Evolutionary conservation across 1,140 invertebrate species (phyloP), one percentile per base, ranked within the genome.

Genomic region (Rhynchophorus ferrugineus): DNA sequence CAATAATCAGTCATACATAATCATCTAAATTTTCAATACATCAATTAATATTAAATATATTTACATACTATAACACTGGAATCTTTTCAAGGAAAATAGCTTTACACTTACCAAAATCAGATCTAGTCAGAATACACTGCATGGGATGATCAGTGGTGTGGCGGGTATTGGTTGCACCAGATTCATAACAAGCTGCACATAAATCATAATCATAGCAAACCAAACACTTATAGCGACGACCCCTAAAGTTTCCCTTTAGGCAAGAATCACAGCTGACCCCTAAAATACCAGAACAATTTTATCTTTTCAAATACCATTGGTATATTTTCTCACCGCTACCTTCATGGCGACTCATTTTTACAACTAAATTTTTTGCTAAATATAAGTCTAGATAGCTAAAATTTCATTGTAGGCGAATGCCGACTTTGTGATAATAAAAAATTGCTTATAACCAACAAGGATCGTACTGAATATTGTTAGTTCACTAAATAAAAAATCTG

Each of bases 261-360:
- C 95, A 98, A 67, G 91, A 92, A 85, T 98, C 95, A 85, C 95
- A 98, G 81, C 93, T 97, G 65, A 98, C 94, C 76, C 87, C 87
- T 89, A 69, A 60, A 81, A 80, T 45, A 33, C 11, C n/a, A 35
- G 13, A 17, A n/a, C 14, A 8, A 20, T 14, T 22, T 47, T 42
- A 7, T 45, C 21, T 47, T 39, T 44, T 38, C 17, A 47, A 53
- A 8, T 43, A 14, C 8, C 5, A 6, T 7, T 7, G 22, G 18
- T 24, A 19, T 19, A 35, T 6, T n/a, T 0, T 22, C 18, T 44
- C 19, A 9, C 55, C 38, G n/a, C n/a, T 54, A 62, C 60, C 61
- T 55, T 62, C 61, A 43, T 62, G 61, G 39, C 61, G 58, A 44
- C 56, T 62, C 61, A 62, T 62, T 47, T 35, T 52, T 1, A 11